phyloP scores from a whole-genome alignment of 2,888 invertebrate genomes.

The Gandaritis pyraliata region DNA sequence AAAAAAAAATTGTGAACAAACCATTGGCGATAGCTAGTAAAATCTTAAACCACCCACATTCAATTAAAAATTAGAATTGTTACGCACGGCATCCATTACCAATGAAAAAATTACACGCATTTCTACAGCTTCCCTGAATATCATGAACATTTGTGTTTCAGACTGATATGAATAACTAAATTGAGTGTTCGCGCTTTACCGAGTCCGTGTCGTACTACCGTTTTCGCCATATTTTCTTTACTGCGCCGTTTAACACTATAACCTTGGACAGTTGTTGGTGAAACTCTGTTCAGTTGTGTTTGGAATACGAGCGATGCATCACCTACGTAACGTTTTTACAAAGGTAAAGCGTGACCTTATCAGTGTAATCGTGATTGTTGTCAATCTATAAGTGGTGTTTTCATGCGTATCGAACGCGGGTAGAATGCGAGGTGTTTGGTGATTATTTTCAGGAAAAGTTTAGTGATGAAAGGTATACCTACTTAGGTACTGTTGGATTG shows the following conservation, averaged over 20 bases:
- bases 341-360: conserved; percentile 60
- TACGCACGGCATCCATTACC: conserved; percentile 4
- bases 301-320: conserved; percentile 74
- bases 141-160: conserved; percentile 30
- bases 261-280: conserved; percentile 49
- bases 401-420: conserved; percentile 4
- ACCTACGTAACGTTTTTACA: conserved; percentile 75
- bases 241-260: conserved; percentile 45
- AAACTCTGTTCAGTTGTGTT: conserved; percentile 51
- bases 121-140: conserved; percentile 17
- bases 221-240: conserved; percentile 42
- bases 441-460: neutral
- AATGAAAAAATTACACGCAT: conserved; percentile 19
- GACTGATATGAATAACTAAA: conserved; percentile 35
- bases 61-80: conserved; percentile 6
- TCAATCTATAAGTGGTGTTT: conserved; percentile 15
- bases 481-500: too few relatives aligned
- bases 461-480: neutral
- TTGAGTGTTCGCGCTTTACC: conserved; percentile 54
- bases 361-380: conserved; percentile 24
- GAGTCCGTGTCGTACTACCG: conserved; percentile 52
- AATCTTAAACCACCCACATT: conserved; percentile 4
- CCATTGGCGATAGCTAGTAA: neutral
- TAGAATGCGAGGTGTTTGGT: neutral
- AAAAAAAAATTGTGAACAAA: too few relatives aligned